Conservation (phyloP, 2,888 invertebrate species). For the Nasonia oneida region DNA sequence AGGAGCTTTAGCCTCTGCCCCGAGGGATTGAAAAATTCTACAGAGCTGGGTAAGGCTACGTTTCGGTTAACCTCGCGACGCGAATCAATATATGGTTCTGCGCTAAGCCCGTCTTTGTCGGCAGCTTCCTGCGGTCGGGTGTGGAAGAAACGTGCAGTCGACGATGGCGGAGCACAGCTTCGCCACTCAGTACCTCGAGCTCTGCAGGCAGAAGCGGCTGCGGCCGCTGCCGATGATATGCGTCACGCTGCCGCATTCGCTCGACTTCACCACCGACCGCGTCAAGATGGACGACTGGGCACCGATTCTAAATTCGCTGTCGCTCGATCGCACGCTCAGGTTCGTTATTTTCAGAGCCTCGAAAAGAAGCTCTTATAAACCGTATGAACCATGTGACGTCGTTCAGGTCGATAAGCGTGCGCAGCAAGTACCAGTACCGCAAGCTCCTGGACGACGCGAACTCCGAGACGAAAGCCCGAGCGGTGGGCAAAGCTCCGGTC, state of each 20-base stretch:
- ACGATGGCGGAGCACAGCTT: constrained; percentile 67
- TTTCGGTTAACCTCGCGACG: constrained; percentile 16
- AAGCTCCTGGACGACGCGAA: constrained; percentile 81
- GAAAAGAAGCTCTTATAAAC: background rate
- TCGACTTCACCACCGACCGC: constrained; percentile 88
- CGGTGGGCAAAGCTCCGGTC: constrained; percentile 83
- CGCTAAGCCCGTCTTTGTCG: background rate
- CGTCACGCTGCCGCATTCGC: constrained; percentile 76
- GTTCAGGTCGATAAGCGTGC: constrained; percentile 82
- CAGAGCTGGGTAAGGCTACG: background rate
- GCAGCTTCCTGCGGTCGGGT: constrained; percentile 1
- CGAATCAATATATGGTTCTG: background rate
- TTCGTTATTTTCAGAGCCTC: background rate
- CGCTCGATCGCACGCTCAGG: constrained; percentile 85
- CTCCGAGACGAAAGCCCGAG: constrained; percentile 83
- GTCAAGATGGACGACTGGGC: constrained; percentile 89
- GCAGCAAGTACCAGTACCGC: constrained; percentile 83
- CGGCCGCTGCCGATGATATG: constrained; percentile 76
- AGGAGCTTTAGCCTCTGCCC: background rate
- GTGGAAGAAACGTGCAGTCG: constrained; percentile 30
- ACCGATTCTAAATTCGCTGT: constrained; percentile 86
- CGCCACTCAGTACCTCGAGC: constrained; percentile 75
- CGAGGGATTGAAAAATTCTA: constrained; percentile 37
- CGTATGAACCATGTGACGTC: background rate
- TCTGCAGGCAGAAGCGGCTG: constrained; percentile 74